These are phyloP conservation scores for Apeira syringaria DNA, from an alignment of 2,888 invertebrate species.

Conservation along the genomic window DNA sequence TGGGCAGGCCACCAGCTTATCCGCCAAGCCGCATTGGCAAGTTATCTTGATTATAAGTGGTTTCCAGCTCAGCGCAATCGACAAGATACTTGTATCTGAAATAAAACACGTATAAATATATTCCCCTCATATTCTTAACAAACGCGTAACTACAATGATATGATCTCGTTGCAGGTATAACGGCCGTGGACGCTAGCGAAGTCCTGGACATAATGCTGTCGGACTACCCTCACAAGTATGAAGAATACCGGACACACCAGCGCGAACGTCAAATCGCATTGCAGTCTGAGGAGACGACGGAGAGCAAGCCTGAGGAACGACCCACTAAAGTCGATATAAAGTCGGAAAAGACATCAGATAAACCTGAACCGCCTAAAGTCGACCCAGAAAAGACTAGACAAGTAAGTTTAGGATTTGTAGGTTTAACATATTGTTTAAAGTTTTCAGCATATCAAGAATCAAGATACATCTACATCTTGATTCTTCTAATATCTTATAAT, in stretches of 20 bases:
- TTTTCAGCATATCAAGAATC: too few relatives aligned
- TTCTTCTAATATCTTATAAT: too few relatives aligned
- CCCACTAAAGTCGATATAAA: conserved; percentile 55
- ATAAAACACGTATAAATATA: too few relatives aligned
- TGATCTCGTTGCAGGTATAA: conserved; percentile 86
- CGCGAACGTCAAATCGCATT: conserved; percentile 73
- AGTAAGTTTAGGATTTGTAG: conserved; percentile 43
- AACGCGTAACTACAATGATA: too few relatives aligned
- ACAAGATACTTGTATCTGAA: too few relatives aligned
- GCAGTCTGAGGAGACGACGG: conserved; percentile 34
- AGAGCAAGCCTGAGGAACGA: conserved; percentile 50
- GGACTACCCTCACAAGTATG: conserved; percentile 97
- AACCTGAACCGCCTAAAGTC: conserved; percentile 64
- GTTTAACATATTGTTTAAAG: too few relatives aligned
- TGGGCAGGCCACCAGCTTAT: too few relatives aligned
- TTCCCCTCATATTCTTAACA: too few relatives aligned
- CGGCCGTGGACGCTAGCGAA: conserved; percentile 95
- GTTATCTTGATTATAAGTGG: too few relatives aligned
- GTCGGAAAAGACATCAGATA: conserved; percentile 51
- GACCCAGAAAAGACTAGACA: conserved; percentile 72
- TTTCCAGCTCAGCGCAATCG: too few relatives aligned
- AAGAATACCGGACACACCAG: conserved; percentile 92
- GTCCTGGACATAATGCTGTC: conserved; percentile 97
- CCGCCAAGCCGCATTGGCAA: too few relatives aligned
- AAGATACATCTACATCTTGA: too few relatives aligned